Evolutionary conservation across 92 coral and sea anemone species (phyloP).

Genomic region (Virgularia gustaviana): DNA sequence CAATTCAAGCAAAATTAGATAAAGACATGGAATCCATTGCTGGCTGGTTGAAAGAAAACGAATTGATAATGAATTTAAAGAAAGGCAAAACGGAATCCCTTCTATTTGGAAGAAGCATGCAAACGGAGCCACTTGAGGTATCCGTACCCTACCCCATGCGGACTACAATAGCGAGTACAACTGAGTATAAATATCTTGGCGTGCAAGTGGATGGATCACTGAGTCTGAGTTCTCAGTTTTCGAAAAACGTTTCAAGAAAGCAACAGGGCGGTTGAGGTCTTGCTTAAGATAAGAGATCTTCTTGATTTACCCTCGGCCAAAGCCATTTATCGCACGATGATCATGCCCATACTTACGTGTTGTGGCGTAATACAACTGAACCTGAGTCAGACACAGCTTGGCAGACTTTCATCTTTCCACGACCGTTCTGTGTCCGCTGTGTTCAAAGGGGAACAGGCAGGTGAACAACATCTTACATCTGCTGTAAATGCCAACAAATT

Average conservation of each 20-base stretch:
- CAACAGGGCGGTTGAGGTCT: conserved; percentile 8
- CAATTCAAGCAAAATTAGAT: not conserved
- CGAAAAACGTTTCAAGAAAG: conserved; percentile 15
- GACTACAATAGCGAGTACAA: not conserved
- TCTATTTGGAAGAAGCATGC: conserved; percentile 12
- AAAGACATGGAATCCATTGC: not conserved
- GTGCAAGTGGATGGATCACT: conserved; percentile 10
- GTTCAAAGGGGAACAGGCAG: not conserved
- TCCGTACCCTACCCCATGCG: not conserved
- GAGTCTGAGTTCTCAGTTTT: not conserved
- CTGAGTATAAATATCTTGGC: conserved; percentile 16
- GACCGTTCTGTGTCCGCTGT: not conserved
- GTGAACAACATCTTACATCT: not conserved
- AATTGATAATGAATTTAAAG: not conserved
- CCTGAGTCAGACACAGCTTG: not conserved
- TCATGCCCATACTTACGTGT: conserved; percentile 4
- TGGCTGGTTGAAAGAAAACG: conserved; percentile 10
- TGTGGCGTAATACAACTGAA: conserved; percentile 11
- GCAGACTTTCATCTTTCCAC: conserved; percentile 6
- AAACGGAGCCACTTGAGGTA: not conserved
- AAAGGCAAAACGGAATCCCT: conserved; percentile 8
- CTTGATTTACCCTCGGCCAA: not conserved
- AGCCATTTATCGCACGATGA: conserved; percentile 16
- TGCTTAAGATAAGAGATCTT: not conserved
- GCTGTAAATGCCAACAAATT: conserved; percentile 9